A percentile compares a stretch with the other conserved stretches of the same genome.
Conservation (phyloP, 1,140 invertebrate species). For the Uloborus diversus region DNA sequence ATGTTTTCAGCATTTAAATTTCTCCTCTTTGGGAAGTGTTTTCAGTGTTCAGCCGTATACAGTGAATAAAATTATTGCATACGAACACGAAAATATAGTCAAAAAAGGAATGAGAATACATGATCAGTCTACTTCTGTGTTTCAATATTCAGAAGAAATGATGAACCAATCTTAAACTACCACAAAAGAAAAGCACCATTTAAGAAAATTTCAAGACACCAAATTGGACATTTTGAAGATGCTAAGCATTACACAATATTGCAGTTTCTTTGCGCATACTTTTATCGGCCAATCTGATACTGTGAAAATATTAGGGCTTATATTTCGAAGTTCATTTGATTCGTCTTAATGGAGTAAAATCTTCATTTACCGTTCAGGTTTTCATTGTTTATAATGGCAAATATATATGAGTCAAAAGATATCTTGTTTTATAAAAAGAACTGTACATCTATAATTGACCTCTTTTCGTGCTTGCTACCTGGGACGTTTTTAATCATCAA, state of each 20-base stretch:
- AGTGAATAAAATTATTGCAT: too few relatives aligned
- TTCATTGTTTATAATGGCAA: too few relatives aligned
- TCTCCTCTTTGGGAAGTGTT: too few relatives aligned
- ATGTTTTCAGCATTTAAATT: too few relatives aligned
- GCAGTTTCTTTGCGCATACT: not conserved
- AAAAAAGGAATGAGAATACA: not conserved
- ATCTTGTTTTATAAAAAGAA: too few relatives aligned
- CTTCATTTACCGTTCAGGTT: too few relatives aligned
- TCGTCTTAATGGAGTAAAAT: not conserved
- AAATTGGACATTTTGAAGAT: slow-evolving; percentile 8
- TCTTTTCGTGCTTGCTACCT: too few relatives aligned
- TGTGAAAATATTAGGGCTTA: not conserved
- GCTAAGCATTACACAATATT: slow-evolving; percentile 20
- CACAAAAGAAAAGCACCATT: slow-evolving; percentile 46
- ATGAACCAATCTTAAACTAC: slow-evolving; percentile 37
- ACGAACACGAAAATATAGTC: too few relatives aligned
- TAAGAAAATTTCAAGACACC: slow-evolving; percentile 34
- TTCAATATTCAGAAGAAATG: slow-evolving; percentile 5
- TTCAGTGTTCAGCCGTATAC: too few relatives aligned
- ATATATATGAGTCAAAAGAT: too few relatives aligned
- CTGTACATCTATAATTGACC: too few relatives aligned
- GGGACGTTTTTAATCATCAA: too few relatives aligned
- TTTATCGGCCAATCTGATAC: slow-evolving; percentile 6
- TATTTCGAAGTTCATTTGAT: not conserved
- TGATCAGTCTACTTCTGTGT: slow-evolving; percentile 1